Base-by-base conservation (phyloP, 1,140 invertebrate species). In the Drosophila tropicalis region DNA sequence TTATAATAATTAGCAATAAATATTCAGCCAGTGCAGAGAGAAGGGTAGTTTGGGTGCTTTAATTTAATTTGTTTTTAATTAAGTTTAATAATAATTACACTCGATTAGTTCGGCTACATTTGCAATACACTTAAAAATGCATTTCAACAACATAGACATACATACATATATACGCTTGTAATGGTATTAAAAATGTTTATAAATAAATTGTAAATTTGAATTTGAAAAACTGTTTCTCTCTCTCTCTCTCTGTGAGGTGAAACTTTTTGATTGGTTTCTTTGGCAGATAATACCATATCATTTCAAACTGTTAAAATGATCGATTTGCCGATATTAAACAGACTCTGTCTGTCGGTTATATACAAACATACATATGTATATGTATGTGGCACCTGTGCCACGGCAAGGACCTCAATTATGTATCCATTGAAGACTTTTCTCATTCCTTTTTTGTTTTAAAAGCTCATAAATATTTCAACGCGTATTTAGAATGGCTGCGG, bases 381-480 rank as follows among this genome's bases (percentile, higher is more conserved):
- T n/a, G n/a, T 1, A 39, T 39, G 39, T 13, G 36, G 40, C 60
- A 29, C 39, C 60, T 41, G 39, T 44, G 7, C 44, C 19, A 29
- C 25, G 29, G 34, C 40, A 66, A 58, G 65, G 62, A 67, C 62
- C 75, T 63, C 78, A 75, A 86, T 84, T 75, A 84, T 65, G 74
- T 79, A 54, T 41, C 61, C 47, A 47, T 55, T 41, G 55, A 65
- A 60, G 65, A 51, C 40, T 66, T 62, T 58, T 61, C 70, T 78
- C 64, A 65, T 68, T 40, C 67, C 41, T 44, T 34, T 63, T 57
- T 61, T 67, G 73, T 78, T 71, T 67, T 68, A 72, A 81, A 63
- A 81, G 72, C 70, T 86, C 79, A 90, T 91, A 89, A 90, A 90
- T 86, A 90, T 83, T 90, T 90, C 80, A 90, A 67, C 74, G 81